A percentile compares a stretch with the other conserved stretches of the same genome.
These are phyloP conservation scores for Aspidiotus destructor DNA, from an alignment of 2,888 invertebrate genomes.

Conservation along the genomic window DNA sequence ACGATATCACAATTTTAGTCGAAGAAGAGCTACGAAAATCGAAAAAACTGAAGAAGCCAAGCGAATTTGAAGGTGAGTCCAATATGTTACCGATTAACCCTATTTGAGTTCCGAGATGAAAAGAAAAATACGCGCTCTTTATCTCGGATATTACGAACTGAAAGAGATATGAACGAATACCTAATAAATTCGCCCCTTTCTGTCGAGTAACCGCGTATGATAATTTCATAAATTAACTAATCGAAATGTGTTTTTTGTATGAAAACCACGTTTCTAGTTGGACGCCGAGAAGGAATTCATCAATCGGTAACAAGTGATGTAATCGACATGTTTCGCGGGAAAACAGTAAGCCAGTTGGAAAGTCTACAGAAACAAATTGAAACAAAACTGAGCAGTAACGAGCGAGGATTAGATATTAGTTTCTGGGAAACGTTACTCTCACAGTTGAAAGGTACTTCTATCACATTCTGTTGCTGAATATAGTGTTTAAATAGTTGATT, in stretches of 20 bases:
- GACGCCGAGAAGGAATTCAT: slow-evolving; percentile 71
- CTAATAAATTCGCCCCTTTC: no score
- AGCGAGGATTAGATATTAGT: slow-evolving; percentile 87
- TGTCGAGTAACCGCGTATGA: no score
- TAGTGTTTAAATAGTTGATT: no score
- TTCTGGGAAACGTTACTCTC: slow-evolving; percentile 96
- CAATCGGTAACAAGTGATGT: slow-evolving; percentile 85
- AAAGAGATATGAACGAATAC: no score
- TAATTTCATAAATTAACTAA: no score
- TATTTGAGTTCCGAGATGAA: background rate
- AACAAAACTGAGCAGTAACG: slow-evolving; percentile 68
- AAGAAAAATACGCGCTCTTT: no score
- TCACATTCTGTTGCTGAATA: slow-evolving; percentile 36
- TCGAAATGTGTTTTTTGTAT: no score
- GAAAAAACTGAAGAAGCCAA: slow-evolving; percentile 58
- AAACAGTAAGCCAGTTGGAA: slow-evolving; percentile 75
- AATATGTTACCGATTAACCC: no score
- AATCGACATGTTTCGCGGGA: slow-evolving; percentile 80
- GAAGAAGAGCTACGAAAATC: slow-evolving; percentile 84
- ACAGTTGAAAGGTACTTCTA: slow-evolving; percentile 65
- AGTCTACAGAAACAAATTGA: slow-evolving; percentile 77
- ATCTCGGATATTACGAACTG: no score
- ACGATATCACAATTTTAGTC: slow-evolving; percentile 89
- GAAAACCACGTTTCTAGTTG: slow-evolving; percentile 41
- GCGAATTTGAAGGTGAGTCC: slow-evolving; percentile 46